These are phyloP conservation scores for Gymnothorax javanicus DNA, from an alignment of 2,797 vertebrate genomes.

Conservation along the genomic window DNA sequence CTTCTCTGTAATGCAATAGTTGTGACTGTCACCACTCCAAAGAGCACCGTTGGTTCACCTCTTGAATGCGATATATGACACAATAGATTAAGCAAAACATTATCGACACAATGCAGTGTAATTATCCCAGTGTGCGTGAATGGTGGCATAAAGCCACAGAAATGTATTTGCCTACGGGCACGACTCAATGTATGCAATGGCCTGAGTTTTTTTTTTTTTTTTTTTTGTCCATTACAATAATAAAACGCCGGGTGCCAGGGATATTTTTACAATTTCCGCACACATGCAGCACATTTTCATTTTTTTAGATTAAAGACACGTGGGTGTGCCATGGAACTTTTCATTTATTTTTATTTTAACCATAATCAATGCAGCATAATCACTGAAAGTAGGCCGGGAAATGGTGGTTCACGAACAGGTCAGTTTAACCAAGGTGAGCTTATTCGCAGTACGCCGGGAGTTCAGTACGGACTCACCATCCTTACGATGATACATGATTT, in stretches of 20 bases:
- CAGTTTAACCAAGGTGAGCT: neutral
- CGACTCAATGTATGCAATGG: neutral
- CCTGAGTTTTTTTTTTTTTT: too few relatives aligned
- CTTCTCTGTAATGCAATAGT: slow-evolving; percentile 42
- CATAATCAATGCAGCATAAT: neutral
- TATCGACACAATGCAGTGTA: slow-evolving; percentile 23
- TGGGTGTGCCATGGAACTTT: neutral
- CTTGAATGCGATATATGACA: slow-evolving; percentile 20
- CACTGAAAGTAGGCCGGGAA: neutral
- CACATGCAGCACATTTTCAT: neutral
- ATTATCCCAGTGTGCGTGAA: slow-evolving; percentile 16
- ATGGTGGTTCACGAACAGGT: neutral
- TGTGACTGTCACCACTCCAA: slow-evolving; percentile 36
- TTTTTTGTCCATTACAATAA: neutral
- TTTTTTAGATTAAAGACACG: neutral
- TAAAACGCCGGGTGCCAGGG: neutral
- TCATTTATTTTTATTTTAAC: neutral
- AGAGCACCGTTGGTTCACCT: slow-evolving; percentile 38
- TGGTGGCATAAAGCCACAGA: neutral
- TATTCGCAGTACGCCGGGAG: neutral
- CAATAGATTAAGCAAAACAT: slow-evolving; percentile 24
- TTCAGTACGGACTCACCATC: slow-evolving; percentile 82
- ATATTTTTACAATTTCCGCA: neutral
- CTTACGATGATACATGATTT: slow-evolving; percentile 96
- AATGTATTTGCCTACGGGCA: neutral